Base-by-base conservation (phyloP, 2,888 invertebrate genomes). In the Phaedon cochleariae region DNA sequence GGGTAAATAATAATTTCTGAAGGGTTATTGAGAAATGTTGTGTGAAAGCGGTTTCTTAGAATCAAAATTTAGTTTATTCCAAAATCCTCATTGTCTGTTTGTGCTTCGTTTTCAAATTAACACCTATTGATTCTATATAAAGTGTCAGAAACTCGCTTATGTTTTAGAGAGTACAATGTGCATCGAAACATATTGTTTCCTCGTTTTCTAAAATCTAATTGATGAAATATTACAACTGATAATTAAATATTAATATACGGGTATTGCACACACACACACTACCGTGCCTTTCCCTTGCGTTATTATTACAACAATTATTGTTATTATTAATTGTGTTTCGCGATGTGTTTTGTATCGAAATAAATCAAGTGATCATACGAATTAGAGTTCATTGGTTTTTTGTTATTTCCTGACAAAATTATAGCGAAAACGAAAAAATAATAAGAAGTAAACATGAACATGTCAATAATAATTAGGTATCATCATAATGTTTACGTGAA, bases 181-280 rank as follows among this genome's bases (percentile, higher is more conserved):
- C 26, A 26, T 7, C 26, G 26, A 26, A 26, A 26, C 26, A 26
- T 21, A 21, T 48, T 48, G 21, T 48, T 48, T 48, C 48, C 48
- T 48, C 48, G 48, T 18, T 48, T 48, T 48, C 48, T 48, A 48
- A 48, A 48, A 48, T 20, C 9, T 48, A 48, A 48, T 48, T 48
- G 48, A 10, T 15, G 12, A 21, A 20, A 20, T 48, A 48, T 20
- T 48, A 20, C 48, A 48, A 48, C 12, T 48, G 21, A 48, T 48
- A 48, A 48, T 48, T 48, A 15, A 41, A 41, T 41, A 41, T 41
- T 41, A 41, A 41, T 41, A 41, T 26, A 26, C 41, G 22, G 22
- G 48, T 22, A 48, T 48, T 48, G 20, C 21, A 10, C 41, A 48
- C 48, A 21, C 21, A 10, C 41, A 48, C 48, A 21, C 20, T 21